Base-by-base conservation (phyloP, 2,888 invertebrate species). In the Chloroclysta siterata region DNA sequence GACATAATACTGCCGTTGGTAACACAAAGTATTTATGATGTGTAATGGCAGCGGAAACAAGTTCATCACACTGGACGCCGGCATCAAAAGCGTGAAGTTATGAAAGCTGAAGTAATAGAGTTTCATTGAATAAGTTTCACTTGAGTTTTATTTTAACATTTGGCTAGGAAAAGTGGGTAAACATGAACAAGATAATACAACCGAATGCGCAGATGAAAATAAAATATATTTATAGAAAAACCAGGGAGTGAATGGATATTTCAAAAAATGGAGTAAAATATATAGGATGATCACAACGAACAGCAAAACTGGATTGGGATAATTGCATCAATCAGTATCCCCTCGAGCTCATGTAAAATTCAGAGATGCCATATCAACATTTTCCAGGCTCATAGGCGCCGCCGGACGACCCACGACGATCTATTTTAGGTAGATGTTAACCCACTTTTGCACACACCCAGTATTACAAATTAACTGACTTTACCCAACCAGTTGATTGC, bases 401-500 rank as follows among this genome's bases (percentile, higher is more conserved):
- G 79, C 76, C 81, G 80, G 81, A 79, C 80, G 81, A 80, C 77
- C 79, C 79, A 75, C 84, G 84, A 80, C 84, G 82, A 76, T 87
- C 89, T 89, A 89, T 89, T 89, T 88, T 78, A 74, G 83, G 72
- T 79, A 70, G 75, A 79, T 79, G 85, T 82, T 88, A 88, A 88
- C 89, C 89, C 79, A 89, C 83, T 87, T 89, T 83, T 79, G 70
- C 72, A 73, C 72, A 78, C 78, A 78, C 73, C 73, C 77, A 81
- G 82, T 81, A 80, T 80, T 81, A 84, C 87, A 82, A 85, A 85
- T 87, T 84, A 85, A 84, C 84, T 70, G 78, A 82, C 76, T 80
- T 83, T 74, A 80, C 77, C 73, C 74, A 73, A 72, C 72, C 73
- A 72, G 78, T 81, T 75, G 80, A 74, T 73, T 64, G 78, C 72